Evolutionary conservation across 2,888 invertebrate species (phyloP).

Genomic region (Lasioglossum marginatum): DNA sequence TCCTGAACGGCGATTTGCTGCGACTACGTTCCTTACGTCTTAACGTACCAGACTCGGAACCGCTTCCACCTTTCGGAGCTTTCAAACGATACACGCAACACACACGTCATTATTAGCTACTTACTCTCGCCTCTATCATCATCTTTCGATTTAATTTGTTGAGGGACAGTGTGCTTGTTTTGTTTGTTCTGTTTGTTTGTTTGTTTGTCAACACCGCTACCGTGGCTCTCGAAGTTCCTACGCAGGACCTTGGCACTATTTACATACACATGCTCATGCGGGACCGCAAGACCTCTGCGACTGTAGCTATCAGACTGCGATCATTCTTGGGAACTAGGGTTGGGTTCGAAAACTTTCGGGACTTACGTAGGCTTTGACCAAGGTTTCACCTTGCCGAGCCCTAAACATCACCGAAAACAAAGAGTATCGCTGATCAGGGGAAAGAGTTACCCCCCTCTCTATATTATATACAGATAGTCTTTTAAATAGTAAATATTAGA

Average conservation of each 20-base stretch:
- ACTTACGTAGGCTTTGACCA: neutral
- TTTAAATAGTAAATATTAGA: too few relatives aligned
- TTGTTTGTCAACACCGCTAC: constrained; percentile 1
- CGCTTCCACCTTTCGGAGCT: constrained; percentile 82
- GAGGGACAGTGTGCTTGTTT: neutral
- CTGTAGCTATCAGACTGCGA: neutral
- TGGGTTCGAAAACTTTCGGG: neutral
- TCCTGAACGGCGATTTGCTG: constrained; percentile 97
- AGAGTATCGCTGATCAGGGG: neutral
- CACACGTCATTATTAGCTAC: constrained; percentile 74
- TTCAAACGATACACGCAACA: constrained; percentile 74
- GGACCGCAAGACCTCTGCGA: neutral
- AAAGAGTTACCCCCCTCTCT: too few relatives aligned
- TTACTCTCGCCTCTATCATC: constrained; percentile 64
- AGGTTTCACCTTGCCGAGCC: neutral
- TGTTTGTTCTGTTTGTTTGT: neutral
- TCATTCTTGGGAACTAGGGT: neutral
- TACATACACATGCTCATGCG: constrained; percentile 77
- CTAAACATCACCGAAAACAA: neutral
- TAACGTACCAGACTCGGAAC: constrained; percentile 82
- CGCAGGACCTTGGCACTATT: constrained; percentile 16
- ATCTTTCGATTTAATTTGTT: constrained; percentile 7
- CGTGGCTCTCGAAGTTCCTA: neutral
- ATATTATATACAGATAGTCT: too few relatives aligned
- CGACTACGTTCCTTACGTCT: constrained; percentile 92